Evolutionary conservation across 2,113 vertebrate genomes (phyloP), one percentile per base, ranked within the genome.

Genomic region (Phodopus roborovskii): DNA sequence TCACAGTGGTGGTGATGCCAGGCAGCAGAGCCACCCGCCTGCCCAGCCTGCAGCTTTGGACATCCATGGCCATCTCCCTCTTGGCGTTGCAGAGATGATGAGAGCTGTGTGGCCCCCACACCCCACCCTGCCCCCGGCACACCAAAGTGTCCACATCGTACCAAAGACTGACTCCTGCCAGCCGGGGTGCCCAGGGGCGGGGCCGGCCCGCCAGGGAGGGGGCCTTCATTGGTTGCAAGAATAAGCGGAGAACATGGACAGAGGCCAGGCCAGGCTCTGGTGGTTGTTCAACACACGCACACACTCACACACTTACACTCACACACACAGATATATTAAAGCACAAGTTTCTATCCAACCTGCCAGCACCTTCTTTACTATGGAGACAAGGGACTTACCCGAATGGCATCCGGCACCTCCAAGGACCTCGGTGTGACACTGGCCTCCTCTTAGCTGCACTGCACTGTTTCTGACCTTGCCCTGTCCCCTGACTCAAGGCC

Each of bases 331-430:
- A 97, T 97, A 97, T 98, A 98, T 98, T 98, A 99, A 99, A 99
- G 99, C 99, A 99, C 99, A 99, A 99, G 98, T 99, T 99, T 99
- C 98, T 99, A 99, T 97, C 88, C 77, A 96, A 98, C 98, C 98
- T 98, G 97, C 98, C 97, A 95, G 97, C 98, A 98, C 98, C 98
- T 98, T 98, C 98, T 98, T 98, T 98, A 97, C 98, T 97, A 96
- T 92, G 94, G 98, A 98, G 96, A 94, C 89, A 64, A 85, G 94
- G 75, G 96, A 96, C 77, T 62, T 86, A 58, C 92, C 90, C 70
- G 60, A 64, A 45, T 5, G 86, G 92, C 15, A 0, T 28, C 94
- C 0, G 2, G 56, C 92, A 48, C 68, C 85, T 93, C 95, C 93
- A 92, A 91, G 92, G 95, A 96, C 95, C 42, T 92, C 2, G 2